Evolutionary conservation across 1,140 invertebrate species (phyloP).

Genomic region (Hypothenemus hampei): DNA sequence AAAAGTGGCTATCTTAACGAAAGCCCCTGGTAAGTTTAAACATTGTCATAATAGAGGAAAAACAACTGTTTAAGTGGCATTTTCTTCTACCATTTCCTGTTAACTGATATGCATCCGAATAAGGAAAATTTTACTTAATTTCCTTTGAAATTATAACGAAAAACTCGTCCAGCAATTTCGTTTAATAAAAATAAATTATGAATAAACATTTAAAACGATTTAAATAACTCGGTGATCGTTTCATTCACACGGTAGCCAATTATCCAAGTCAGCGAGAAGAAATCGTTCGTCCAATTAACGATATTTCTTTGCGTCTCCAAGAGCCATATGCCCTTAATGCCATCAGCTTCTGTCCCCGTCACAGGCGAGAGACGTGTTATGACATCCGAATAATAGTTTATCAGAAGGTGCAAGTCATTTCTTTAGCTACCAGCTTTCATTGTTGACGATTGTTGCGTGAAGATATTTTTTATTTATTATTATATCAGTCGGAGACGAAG

Average conservation of each 20-base stretch:
- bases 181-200: constrained; percentile 8
- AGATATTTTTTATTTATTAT: neutral
- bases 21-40: too few relatives aligned
- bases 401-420: constrained; percentile 11
- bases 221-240: too few relatives aligned
- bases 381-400: constrained; percentile 15
- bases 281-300: constrained; percentile 13
- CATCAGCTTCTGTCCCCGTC: constrained; percentile 3
- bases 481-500: neutral
- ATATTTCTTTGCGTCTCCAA: constrained; percentile 2
- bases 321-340: constrained; percentile 9
- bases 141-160: too few relatives aligned
- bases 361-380: constrained; percentile 13
- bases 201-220: constrained; percentile 10
- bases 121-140: too few relatives aligned
- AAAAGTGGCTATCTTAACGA: too few relatives aligned
- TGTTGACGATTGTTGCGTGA: constrained; percentile 8
- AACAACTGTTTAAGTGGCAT: too few relatives aligned
- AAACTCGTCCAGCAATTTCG: too few relatives aligned
- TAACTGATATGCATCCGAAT: too few relatives aligned
- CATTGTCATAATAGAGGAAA: too few relatives aligned
- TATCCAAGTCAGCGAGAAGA: constrained; percentile 5
- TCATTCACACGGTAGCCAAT: constrained; percentile 22
- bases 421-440: constrained; percentile 12
- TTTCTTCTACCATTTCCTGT: too few relatives aligned